Base-by-base conservation (phyloP, 1,140 invertebrate species). In the Cyclina sinensis region DNA sequence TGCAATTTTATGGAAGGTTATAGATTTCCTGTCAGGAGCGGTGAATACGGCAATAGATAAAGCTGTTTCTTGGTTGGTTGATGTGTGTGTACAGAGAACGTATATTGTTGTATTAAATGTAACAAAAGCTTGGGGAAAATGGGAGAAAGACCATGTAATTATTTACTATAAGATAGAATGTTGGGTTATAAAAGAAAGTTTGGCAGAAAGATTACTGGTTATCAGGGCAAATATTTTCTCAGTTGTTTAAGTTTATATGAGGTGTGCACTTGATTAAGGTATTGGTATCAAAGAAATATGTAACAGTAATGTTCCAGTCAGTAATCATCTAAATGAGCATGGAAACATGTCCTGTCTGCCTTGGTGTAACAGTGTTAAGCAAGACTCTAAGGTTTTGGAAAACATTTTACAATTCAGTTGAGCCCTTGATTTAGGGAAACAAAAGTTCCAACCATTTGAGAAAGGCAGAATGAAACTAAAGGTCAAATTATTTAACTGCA, bases 1-100 rank as follows among this genome's bases (percentile, higher is more conserved):
- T 37, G 59, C 57, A 81, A 81, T 81, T 81, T 78, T 65, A 65
- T 11, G 7, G 57, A 57, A n/a, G 46, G 62, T 70, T 84, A 84
- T 84, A 54, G 82, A 84, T 84, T 84, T 70, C 46, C 82, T 84
- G 82, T 84, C 82, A 73, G 27, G 1, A 32, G 35, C 9, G 37
- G 48, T 81, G 79, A 81, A 35, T 21, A n/a, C 16, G 2, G 39
- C 79, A 81, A 81, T 81, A 81, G 79, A 81, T 81, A 81, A 65
- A 81, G 51, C 74, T 78, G 74, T 78, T 78, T 54, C 74, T 78
- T 78, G 18, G 9, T 18, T 35, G 48, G 4, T 51, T 78, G 74
- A 78, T 78, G 74, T 35, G 48, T 78, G 39, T 54, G 18, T 78
- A 78, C 48, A 30, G 74, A 4, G 46, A 48, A 78, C 74, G 32